Percentiles rank a stretch among this genome's conserved stretches.
phyloP scores from a whole-genome alignment of 2,888 invertebrate genomes.

The Diarsia dahlii region DNA sequence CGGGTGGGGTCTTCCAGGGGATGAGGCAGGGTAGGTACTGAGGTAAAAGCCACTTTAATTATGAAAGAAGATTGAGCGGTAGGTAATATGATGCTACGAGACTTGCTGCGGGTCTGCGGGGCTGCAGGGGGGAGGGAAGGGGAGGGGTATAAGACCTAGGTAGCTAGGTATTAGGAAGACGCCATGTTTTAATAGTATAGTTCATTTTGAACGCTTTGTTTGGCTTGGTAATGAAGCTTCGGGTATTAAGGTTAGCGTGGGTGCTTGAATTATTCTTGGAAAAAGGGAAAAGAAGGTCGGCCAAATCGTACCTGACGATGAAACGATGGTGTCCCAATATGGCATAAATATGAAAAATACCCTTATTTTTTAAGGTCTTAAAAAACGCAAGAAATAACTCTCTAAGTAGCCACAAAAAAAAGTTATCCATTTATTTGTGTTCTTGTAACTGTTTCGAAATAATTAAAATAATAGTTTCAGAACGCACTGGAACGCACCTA shows the following conservation, averaged over 20 bases:
- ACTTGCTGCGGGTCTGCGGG: conserved; percentile 44
- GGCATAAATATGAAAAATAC: too few relatives aligned
- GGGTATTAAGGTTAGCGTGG: conserved; percentile 20
- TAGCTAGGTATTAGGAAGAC: conserved; percentile 52
- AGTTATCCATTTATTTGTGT: too few relatives aligned
- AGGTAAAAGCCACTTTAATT: conserved; percentile 88
- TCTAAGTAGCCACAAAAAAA: too few relatives aligned
- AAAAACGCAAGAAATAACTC: too few relatives aligned
- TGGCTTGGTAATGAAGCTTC: conserved; percentile 58
- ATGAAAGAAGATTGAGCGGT: conserved; percentile 89
- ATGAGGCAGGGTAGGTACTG: conserved; percentile 66
- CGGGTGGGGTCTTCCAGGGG: conserved; percentile 52
- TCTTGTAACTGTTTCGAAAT: too few relatives aligned
- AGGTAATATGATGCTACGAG: conserved; percentile 72
- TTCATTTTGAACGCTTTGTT: conserved; percentile 54
- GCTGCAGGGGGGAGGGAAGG: not conserved
- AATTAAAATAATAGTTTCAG: too few relatives aligned
- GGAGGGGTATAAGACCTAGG: conserved; percentile 53
- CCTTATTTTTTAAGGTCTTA: too few relatives aligned
- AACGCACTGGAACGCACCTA: too few relatives aligned
- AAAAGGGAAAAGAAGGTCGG: too few relatives aligned
- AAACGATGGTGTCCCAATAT: too few relatives aligned
- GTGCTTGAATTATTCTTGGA: not conserved
- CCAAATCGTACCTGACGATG: too few relatives aligned
- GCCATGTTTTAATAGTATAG: conserved; percentile 58